Evolutionary conservation across 2,113 vertebrate species (phyloP).

Genomic region (Protomyctophum bolini): DNA sequence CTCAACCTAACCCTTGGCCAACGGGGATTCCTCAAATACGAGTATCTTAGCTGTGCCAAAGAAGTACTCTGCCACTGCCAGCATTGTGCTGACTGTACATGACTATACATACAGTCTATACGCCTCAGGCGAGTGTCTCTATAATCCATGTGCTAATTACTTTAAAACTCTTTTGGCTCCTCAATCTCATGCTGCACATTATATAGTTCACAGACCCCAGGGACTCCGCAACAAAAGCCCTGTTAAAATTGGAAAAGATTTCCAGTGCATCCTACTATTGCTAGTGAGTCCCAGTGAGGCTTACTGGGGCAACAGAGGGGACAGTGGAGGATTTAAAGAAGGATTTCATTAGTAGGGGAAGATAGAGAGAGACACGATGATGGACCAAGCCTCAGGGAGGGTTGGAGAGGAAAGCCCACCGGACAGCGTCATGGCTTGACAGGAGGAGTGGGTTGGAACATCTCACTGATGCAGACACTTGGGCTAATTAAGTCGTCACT

Average conservation of each 20-base stretch:
- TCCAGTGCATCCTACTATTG: conserved; percentile 32
- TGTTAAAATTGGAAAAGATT: conserved; percentile 33
- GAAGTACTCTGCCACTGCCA: conserved; percentile 12
- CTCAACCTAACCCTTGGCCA: neutral
- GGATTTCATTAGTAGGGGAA: conserved; percentile 51
- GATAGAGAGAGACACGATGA: conserved; percentile 31
- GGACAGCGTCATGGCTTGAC: conserved; percentile 59
- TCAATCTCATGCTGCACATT: conserved; percentile 37
- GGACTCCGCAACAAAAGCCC: conserved; percentile 33
- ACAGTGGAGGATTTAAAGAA: conserved; percentile 44
- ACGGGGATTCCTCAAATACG: neutral
- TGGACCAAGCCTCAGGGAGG: conserved; percentile 47
- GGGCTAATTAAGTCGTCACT: conserved; percentile 66
- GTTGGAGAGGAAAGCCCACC: conserved; percentile 33
- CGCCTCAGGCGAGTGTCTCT: conserved; percentile 37
- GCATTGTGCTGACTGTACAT: conserved; percentile 33
- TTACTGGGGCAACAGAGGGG: conserved; percentile 34
- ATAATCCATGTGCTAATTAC: conserved; percentile 59
- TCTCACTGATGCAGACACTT: conserved; percentile 60
- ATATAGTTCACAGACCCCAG: conserved; percentile 22
- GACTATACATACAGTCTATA: conserved; percentile 3
- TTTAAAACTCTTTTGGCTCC: conserved; percentile 34
- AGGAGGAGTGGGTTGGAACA: conserved; percentile 60
- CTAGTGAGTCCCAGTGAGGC: conserved; percentile 16
- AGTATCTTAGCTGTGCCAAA: conserved; percentile 10